phyloP scores from a whole-genome alignment of 2,888 invertebrate species.

The Proisotoma minuta region DNA sequence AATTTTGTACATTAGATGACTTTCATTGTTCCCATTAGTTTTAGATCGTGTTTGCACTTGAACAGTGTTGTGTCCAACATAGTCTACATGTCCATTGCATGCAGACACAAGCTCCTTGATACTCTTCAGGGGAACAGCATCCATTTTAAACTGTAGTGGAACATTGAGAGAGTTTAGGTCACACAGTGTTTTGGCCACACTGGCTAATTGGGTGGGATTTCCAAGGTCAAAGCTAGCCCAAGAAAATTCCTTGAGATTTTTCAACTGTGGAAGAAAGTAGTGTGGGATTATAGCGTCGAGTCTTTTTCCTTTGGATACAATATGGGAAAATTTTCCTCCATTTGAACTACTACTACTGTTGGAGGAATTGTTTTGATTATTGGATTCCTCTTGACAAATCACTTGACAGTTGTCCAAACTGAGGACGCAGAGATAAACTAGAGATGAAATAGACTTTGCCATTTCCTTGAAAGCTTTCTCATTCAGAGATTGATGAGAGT shows the following conservation, averaged over 20 bases:
- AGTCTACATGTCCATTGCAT: conserved; percentile 29
- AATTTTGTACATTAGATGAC: conserved; percentile 38
- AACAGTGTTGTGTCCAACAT: conserved; percentile 38
- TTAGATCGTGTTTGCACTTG: conserved; percentile 19
- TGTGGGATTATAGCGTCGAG: conserved; percentile 35
- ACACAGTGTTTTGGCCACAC: conserved; percentile 34
- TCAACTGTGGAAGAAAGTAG: conserved; percentile 35
- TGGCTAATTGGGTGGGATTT: conserved; percentile 24
- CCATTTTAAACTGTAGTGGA: conserved; percentile 34
- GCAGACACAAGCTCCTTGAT: conserved; percentile 37
- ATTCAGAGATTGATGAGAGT: not conserved
- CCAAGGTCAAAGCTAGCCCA: conserved; percentile 39
- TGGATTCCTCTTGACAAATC: conserved; percentile 24
- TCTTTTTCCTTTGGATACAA: conserved; percentile 16
- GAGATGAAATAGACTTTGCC: conserved; percentile 24
- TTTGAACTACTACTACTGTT: not conserved
- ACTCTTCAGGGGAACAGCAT: conserved; percentile 29
- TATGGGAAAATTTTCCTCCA: not conserved
- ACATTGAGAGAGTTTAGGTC: conserved; percentile 19
- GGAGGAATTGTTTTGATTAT: not conserved
- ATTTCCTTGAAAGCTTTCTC: conserved; percentile 40
- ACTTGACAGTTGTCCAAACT: conserved; percentile 39
- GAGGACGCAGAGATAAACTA: conserved; percentile 30
- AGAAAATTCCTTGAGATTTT: conserved; percentile 40
- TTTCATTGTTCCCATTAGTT: conserved; percentile 38